Conservation (phyloP, 1,140 invertebrate species). For the Eupristina koningsbergeri region DNA sequence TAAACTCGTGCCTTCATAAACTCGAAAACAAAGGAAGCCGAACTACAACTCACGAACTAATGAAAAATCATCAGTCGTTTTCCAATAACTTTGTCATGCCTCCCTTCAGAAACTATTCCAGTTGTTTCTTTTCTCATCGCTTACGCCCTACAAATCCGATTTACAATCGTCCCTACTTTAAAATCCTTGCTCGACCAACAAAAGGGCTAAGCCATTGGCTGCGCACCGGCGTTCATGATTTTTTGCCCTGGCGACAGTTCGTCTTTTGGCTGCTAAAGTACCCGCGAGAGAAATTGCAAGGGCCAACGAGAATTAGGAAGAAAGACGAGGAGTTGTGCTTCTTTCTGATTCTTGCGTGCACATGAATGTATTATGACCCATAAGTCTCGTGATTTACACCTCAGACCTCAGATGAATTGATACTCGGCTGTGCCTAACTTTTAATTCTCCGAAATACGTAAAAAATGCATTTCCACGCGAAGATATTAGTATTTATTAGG, state of each 20-base stretch:
- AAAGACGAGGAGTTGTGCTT: no score
- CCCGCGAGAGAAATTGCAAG: neutral
- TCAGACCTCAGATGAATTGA: neutral
- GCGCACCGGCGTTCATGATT: neutral
- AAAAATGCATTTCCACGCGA: neutral
- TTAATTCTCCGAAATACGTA: neutral
- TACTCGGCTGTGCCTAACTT: neutral
- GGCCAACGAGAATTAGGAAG: neutral
- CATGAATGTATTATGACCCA: neutral
- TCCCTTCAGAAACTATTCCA: conserved; percentile 11
- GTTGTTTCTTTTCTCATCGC: conserved; percentile 1
- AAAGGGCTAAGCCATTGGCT: conserved; percentile 3
- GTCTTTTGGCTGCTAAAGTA: neutral
- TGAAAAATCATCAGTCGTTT: conserved; percentile 23
- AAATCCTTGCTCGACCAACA: neutral
- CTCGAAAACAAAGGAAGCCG: neutral
- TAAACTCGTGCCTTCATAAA: neutral
- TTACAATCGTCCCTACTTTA: conserved; percentile 8
- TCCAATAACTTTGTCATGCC: conserved; percentile 11
- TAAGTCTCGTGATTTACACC: neutral
- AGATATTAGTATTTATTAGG: neutral
- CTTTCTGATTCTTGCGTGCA: neutral
- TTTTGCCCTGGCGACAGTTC: neutral
- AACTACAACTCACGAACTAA: neutral
- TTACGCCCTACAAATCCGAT: conserved; percentile 28